Evolutionary conservation across 1,140 invertebrate genomes (phyloP), one percentile per base, ranked within the genome.

Genomic region (Drosophila ananassae): DNA sequence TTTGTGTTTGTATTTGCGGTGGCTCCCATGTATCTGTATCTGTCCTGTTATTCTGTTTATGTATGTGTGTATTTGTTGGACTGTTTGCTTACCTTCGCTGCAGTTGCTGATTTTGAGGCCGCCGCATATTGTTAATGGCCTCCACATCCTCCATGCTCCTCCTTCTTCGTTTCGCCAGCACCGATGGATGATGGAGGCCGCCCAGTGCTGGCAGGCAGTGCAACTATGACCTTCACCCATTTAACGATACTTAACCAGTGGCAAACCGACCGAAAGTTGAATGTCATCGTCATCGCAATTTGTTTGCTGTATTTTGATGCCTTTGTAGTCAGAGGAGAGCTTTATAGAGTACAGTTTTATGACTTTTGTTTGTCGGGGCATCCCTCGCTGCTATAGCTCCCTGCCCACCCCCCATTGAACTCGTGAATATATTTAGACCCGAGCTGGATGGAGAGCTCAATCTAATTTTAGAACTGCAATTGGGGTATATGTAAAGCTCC

Each of bases 171-270:
- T 21, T 17, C 39, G 5, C 44, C 44, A 24, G 21, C 21, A 3
- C 13, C n/a, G 32, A 13, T 44, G 44, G 32, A 13, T 44, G 44
- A 48, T 25, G 55, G 48, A 58, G 48, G 58, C 58, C 53, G 22
- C 55, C 57, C 60, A 66, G 53, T 30, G 46, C 22, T 60, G 44
- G 61, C 55, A 71, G 54, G 55, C 66, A 54, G 17, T 58, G 78
- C 44, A 37, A 12, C 13, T 24, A 56, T 87, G 82, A 85, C 81
- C 81, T 85, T 85, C 78, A 85, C 82, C 82, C 78, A 85, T 85
- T 87, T 85, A 76, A 61, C 66, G 78, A 46, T 57, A 63, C 66
- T 87, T 75, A 71, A 61, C 47, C 73, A 71, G 41, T 71, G 64
- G 41, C 77, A 80, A 68, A 44, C 77, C 51, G 57, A 81, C 51